Base-by-base conservation (phyloP, 2,888 invertebrate species). In the Baccha elongata region DNA sequence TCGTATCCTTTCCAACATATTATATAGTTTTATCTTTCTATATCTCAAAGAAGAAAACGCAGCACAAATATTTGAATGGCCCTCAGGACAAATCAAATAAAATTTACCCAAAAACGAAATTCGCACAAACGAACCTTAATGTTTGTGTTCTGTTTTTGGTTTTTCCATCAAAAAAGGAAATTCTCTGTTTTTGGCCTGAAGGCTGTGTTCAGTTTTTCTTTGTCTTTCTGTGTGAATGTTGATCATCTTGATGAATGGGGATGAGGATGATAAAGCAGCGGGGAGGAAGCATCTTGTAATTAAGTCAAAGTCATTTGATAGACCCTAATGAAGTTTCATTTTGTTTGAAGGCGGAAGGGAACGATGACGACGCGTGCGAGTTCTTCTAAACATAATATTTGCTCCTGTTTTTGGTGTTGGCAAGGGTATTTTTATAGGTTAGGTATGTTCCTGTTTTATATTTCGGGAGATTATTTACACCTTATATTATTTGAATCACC, bases 31-130 rank as follows among this genome's bases (percentile, higher is more conserved):
- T 32, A 17, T n/a, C 0, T 3, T 17, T n/a, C 3, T 23, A 23
- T 40, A 40, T 58, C 23, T 23, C 40, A 58, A n/a, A n/a, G n/a
- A n/a, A 40, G 58, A 60, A 44, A 26, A 29, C 42, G 44, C 60
- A 60, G 62, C 42, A 78, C 78, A 83, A 83, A 83, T 83, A 83
- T 83, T 83, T 83, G 83, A 78, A 83, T 73, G 76, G 71, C 72
- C 83, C 83, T 72, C 68, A 73, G 83, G 83, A 68, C 68, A 71
- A 83, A 78, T 83, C 83, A 83, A 83, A 83, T 83, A 78, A 83
- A 83, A 83, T 83, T 83, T 83, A 23, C 23, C 67, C 76, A 76
- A 83, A 55, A 75, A 83, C 64, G 50, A 78, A 83, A 67, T 76
- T 65, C 65, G 81, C 76, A 81, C 71, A 76, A 76, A 83, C 76